Evolutionary conservation across 2,888 invertebrate species (phyloP), one percentile per base, ranked within the genome.

Genomic region (Tipula confusa): DNA sequence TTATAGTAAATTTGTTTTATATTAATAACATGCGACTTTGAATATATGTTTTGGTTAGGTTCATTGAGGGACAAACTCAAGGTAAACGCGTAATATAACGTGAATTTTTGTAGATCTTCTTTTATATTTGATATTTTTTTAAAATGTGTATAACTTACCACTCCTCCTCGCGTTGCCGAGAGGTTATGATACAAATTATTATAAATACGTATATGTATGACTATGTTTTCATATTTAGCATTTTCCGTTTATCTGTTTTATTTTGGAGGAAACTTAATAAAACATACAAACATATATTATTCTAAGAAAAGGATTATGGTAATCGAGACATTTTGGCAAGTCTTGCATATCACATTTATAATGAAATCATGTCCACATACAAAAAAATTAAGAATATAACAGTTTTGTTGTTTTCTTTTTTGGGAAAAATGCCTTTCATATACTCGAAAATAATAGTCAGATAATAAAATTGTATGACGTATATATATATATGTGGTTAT

Each of bases 61-160:
- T 82, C 82, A 82, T 33, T 18, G 31, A 82, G 82, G 82, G 82
- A 82, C 82, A 43, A 82, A 82, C 31, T 82, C 82, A 82, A 82
- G 82, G 82, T 43, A 82, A 82, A 82, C 82, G 82, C 82, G 82
- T 82, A 82, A 64, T 31, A 80, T 31, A 80, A 82, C 82, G 33
- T 82, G 82, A 82, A 82, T 82, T 33, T 82, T 82, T 82, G 80
- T 80, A 80, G 80, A 80, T 80, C 80, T 80, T 80, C 80, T 80
- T 80, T 80, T 80, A 80, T 80, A 29, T 80, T 80, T 64, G 64
- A 64, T 24, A 64, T 64, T 18, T 64, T 18, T 64, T 64, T 24
- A 64, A 38, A n/a, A 64, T 24, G 64, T 64, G 24, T 18, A 64
- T 64, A 64, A 11, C 64, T 64, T 64, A 24, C 64, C 64, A 64